phyloP scores from a whole-genome alignment of 2,113 vertebrate genomes.

The Riparia riparia region DNA sequence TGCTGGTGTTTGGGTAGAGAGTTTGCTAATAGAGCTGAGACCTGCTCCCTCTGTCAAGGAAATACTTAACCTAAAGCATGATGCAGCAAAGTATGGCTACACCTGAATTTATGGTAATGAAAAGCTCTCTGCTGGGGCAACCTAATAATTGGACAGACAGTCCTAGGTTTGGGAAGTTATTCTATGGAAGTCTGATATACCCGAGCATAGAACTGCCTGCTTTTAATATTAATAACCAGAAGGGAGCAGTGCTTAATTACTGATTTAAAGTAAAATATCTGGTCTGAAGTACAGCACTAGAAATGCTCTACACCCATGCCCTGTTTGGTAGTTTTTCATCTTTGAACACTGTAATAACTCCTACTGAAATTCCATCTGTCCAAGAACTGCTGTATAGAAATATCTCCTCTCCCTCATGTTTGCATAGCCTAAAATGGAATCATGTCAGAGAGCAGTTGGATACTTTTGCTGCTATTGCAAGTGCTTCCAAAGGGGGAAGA shows the following conservation, averaged over 20 bases:
- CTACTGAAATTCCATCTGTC: conserved; percentile 25
- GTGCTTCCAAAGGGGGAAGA: conserved; percentile 88
- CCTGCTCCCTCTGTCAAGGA: neutral
- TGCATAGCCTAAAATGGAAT: conserved; percentile 90
- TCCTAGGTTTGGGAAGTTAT: neutral
- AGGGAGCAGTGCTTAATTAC: neutral
- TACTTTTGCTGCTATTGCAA: conserved; percentile 88
- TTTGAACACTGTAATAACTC: neutral
- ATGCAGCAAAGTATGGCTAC: neutral
- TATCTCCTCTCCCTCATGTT: conserved; percentile 26
- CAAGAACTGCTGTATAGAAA: neutral
- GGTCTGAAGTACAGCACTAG: neutral
- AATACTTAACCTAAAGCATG: neutral
- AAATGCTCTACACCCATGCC: neutral
- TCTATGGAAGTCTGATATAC: neutral
- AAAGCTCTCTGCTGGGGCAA: neutral
- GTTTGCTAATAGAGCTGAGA: neutral
- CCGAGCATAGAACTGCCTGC: neutral
- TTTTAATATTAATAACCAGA: neutral
- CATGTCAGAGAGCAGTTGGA: conserved; percentile 89
- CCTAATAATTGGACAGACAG: neutral
- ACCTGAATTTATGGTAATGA: neutral
- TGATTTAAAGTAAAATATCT: neutral
- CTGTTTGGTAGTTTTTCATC: neutral
- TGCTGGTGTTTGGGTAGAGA: neutral